These are phyloP conservation scores for Acheta domesticus DNA, from an alignment of 2,888 invertebrate species.

Conservation along the genomic window DNA sequence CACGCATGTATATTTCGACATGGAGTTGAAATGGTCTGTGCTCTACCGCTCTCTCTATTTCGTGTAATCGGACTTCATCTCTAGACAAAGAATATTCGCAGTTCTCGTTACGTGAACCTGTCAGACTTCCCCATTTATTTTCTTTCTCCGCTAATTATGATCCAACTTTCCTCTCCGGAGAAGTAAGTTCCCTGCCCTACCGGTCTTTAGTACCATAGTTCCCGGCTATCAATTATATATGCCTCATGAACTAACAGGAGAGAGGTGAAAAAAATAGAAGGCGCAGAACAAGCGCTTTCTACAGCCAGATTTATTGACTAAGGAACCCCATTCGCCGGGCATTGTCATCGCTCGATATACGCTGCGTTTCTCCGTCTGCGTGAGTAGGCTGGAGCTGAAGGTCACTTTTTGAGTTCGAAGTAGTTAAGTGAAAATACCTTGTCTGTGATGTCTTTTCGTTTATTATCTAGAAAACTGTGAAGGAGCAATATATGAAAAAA, in stretches of 20 bases:
- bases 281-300: background rate
- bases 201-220: background rate
- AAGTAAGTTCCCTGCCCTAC: background rate
- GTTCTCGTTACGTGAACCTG: too few relatives aligned
- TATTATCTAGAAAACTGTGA: too few relatives aligned
- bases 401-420: background rate
- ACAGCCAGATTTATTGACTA: background rate
- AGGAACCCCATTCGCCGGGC: background rate
- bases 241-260: constrained; percentile 6
- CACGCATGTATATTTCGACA: too few relatives aligned
- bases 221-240: background rate
- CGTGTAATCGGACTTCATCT: too few relatives aligned
- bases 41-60: too few relatives aligned
- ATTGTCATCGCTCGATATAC: constrained; percentile 9
- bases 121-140: too few relatives aligned
- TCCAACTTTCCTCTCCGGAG: background rate
- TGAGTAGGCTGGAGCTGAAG: background rate
- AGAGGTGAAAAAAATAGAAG: background rate
- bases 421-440: too few relatives aligned
- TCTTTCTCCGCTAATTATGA: too few relatives aligned
- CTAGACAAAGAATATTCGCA: too few relatives aligned
- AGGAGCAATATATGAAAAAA: too few relatives aligned
- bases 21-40: too few relatives aligned
- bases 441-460: too few relatives aligned
- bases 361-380: background rate